Percentiles rank a stretch among this genome's conserved stretches.
phyloP scores from a whole-genome alignment of 2,888 invertebrate genomes.

The Meteorus colon region DNA sequence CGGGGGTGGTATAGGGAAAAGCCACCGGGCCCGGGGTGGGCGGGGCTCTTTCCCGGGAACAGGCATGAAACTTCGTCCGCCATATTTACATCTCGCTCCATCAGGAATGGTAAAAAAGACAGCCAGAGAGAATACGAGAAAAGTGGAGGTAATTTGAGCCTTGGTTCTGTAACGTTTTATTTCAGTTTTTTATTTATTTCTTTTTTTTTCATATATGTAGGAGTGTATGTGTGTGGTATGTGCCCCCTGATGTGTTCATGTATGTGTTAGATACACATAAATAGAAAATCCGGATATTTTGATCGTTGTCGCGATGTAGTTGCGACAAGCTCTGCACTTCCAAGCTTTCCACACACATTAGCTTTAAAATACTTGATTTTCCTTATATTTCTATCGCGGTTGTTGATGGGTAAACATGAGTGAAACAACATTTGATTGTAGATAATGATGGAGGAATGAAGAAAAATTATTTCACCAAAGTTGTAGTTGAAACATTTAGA shows the following conservation, averaged over 20 bases:
- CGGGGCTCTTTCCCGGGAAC: constrained; percentile 56
- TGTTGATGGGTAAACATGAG: too few relatives aligned
- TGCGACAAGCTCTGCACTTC: not conserved
- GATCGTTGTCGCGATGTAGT: constrained; percentile 3
- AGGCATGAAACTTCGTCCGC: constrained; percentile 70
- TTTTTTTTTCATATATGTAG: not conserved
- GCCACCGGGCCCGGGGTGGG: constrained; percentile 53
- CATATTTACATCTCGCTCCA: constrained; percentile 68
- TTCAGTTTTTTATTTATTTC: not conserved
- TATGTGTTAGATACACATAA: not conserved
- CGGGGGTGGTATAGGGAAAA: constrained; percentile 40
- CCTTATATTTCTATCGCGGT: not conserved
- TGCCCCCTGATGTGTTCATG: not conserved
- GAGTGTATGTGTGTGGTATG: not conserved
- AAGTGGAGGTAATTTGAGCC: constrained; percentile 30
- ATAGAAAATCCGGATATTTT: not conserved
- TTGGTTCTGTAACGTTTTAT: constrained; percentile 15
- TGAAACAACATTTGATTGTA: too few relatives aligned
- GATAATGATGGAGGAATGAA: too few relatives aligned
- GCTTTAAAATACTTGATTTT: not conserved
- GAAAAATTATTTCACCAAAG: too few relatives aligned
- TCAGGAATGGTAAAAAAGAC: constrained; percentile 40
- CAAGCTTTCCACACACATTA: not conserved
- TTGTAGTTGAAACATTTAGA: too few relatives aligned
- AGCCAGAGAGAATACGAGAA: constrained; percentile 36